These are phyloP conservation scores for Gisinianus flammeolus DNA, from an alignment of 2,888 invertebrate species.

Conservation along the genomic window DNA sequence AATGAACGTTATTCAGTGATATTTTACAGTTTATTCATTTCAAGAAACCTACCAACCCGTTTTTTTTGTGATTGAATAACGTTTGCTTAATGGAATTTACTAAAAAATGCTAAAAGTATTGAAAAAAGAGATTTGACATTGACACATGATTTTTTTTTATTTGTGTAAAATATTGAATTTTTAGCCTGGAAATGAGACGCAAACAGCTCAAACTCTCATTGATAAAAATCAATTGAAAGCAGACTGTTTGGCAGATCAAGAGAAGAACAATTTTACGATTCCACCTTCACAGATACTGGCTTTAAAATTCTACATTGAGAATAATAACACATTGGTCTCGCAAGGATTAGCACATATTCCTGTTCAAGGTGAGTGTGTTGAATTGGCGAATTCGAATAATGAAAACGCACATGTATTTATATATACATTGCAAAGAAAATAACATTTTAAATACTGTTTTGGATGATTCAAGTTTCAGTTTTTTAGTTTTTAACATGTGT, in stretches of 20 bases:
- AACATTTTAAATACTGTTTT: too few species aligned
- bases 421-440: too few species aligned
- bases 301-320: constrained; percentile 32
- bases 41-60: too few species aligned
- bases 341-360: constrained; percentile 29
- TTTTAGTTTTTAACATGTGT: not conserved
- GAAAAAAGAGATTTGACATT: not conserved
- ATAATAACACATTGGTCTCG: constrained; percentile 28
- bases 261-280: constrained; percentile 28
- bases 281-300: constrained; percentile 22
- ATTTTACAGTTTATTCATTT: too few species aligned
- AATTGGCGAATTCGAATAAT: not conserved
- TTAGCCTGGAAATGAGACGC: constrained; percentile 33
- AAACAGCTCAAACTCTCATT: constrained; percentile 17
- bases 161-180: not conserved
- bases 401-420: too few species aligned
- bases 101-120: not conserved
- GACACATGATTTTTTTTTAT: not conserved
- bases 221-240: constrained; percentile 29
- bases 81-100: not conserved
- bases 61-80: not conserved
- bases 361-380: constrained; percentile 31
- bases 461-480: not conserved
- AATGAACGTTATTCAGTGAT: too few species aligned
- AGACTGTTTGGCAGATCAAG: constrained; percentile 23